These are phyloP conservation scores for Illadopsis cleaveri DNA, from an alignment of 2,113 vertebrate species.

Conservation along the genomic window DNA sequence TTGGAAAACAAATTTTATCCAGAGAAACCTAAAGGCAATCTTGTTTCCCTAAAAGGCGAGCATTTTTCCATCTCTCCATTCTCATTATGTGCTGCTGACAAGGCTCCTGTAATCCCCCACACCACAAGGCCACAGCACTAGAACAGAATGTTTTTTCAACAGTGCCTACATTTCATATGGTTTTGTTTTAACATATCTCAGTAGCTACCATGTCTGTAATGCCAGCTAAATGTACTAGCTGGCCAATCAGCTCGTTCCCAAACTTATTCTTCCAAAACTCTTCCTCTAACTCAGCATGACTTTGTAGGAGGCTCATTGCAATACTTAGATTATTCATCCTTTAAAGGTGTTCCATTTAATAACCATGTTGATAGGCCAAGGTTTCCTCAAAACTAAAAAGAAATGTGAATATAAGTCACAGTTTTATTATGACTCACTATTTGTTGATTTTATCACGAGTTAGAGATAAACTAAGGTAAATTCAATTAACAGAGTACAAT, in stretches of 20 bases:
- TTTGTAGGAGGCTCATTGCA: background rate
- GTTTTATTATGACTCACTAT: background rate
- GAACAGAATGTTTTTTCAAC: slow-evolving; percentile 19
- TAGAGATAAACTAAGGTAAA: background rate
- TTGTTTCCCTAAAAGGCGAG: background rate
- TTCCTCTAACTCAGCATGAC: background rate
- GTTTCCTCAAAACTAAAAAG: background rate
- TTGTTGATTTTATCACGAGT: background rate
- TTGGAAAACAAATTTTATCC: background rate
- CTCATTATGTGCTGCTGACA: background rate
- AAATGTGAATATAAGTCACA: background rate
- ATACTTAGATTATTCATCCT: background rate
- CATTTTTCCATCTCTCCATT: background rate
- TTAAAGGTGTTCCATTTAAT: background rate
- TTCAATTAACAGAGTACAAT: background rate
- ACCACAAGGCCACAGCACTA: background rate
- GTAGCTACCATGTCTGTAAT: background rate
- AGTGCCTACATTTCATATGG: slow-evolving; percentile 16
- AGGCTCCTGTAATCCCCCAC: background rate
- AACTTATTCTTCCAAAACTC: background rate
- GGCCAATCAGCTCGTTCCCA: background rate
- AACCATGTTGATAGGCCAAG: background rate
- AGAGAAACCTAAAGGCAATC: background rate
- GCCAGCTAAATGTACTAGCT: background rate
- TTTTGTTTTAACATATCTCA: background rate